Evolutionary conservation across 2,113 vertebrate species (phyloP).

Genomic region (Diphyllodes magnificus): DNA sequence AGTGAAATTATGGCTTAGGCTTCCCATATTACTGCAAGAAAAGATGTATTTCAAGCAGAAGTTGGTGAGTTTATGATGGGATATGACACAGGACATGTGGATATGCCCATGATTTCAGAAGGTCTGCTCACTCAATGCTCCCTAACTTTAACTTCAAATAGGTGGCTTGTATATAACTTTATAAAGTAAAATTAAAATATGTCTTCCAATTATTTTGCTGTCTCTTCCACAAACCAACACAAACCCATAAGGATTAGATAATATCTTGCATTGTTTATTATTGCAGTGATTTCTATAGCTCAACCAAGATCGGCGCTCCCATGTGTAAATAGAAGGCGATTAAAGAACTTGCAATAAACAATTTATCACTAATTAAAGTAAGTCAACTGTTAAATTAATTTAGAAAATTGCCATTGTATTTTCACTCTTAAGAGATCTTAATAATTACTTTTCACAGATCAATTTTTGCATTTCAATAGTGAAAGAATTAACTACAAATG

Average conservation of each 20-base stretch:
- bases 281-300: background rate
- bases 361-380: conserved; percentile 22
- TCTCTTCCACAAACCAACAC: background rate
- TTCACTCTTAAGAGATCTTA: background rate
- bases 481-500: background rate
- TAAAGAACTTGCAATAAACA: conserved; percentile 25
- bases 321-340: background rate
- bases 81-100: background rate
- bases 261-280: background rate
- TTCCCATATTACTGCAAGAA: background rate
- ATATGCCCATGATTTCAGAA: background rate
- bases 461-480: conserved; percentile 10
- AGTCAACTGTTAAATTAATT: conserved; percentile 45
- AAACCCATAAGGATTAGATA: background rate
- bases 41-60: background rate
- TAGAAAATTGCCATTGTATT: conserved; percentile 7
- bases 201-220: background rate
- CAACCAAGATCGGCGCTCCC: background rate
- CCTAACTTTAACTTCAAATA: background rate
- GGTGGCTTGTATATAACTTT: background rate
- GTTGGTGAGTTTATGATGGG: background rate
- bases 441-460: conserved; percentile 10
- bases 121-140: background rate
- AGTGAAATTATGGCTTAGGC: background rate
- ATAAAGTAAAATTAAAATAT: background rate